A percentile compares a stretch with the other conserved stretches of the same genome.
Conservation (phyloP, 2,888 invertebrate genomes). For the Fragum whitleyi region DNA sequence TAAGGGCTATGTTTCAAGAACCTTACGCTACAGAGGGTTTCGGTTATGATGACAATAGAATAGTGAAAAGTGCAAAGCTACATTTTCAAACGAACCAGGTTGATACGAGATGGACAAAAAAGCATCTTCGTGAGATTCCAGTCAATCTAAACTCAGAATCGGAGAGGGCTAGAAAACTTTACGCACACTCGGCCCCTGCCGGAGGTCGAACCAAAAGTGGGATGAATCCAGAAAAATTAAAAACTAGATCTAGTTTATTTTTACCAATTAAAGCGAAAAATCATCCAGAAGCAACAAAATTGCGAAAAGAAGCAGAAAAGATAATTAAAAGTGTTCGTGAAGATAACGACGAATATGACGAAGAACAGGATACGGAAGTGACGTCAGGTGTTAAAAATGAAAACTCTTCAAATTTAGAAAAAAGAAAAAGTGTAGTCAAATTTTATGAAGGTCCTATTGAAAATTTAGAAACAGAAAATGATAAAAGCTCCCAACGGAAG, state of each 20-base stretch:
- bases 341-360: slow-evolving; percentile 71
- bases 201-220: slow-evolving; percentile 67
- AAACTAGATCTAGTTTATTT: slow-evolving; percentile 74
- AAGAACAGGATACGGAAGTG: slow-evolving; percentile 38
- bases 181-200: slow-evolving; percentile 77
- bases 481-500: background rate
- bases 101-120: slow-evolving; percentile 72
- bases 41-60: slow-evolving; percentile 72
- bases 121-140: slow-evolving; percentile 63
- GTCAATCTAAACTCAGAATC: slow-evolving; percentile 77
- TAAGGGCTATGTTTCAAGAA: slow-evolving; percentile 81
- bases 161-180: slow-evolving; percentile 72
- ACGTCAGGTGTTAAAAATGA: background rate
- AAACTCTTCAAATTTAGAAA: slow-evolving; percentile 10
- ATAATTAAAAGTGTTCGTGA: slow-evolving; percentile 76
- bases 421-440: slow-evolving; percentile 45
- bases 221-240: slow-evolving; percentile 65
- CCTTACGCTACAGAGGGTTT: slow-evolving; percentile 75
- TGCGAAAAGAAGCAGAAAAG: slow-evolving; percentile 77
- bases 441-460: slow-evolving; percentile 23
- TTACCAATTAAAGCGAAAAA: slow-evolving; percentile 75
- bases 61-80: slow-evolving; percentile 72
- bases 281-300: slow-evolving; percentile 75
- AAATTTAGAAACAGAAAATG: background rate
- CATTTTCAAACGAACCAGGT: slow-evolving; percentile 77